These are phyloP conservation scores for Drosophila neotestacea DNA, from an alignment of 2,888 invertebrate species.

Conservation along the genomic window DNA sequence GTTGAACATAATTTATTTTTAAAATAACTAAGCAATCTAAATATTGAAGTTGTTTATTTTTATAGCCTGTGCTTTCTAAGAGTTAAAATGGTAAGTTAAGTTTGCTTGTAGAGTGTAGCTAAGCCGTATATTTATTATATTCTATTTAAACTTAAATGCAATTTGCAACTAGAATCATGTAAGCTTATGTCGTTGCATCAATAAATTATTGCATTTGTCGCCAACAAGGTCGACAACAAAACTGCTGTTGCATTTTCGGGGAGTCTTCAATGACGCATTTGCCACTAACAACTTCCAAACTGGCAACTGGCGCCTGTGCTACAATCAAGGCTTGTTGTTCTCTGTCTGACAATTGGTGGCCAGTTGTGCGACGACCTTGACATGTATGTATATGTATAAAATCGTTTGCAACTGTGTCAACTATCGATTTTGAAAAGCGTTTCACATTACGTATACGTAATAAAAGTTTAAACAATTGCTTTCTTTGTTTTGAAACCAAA, in stretches of 20 bases:
- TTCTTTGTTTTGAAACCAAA: background rate
- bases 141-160: constrained; percentile 50
- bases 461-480: constrained; percentile 21
- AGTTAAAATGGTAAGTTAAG: too few species aligned
- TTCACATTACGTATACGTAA: constrained; percentile 53
- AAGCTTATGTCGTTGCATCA: constrained; percentile 41
- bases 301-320: constrained; percentile 25
- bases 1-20: too few species aligned
- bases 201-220: constrained; percentile 51
- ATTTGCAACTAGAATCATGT: constrained; percentile 47
- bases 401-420: constrained; percentile 46
- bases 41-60: too few species aligned
- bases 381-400: constrained; percentile 16
- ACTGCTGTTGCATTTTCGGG: constrained; percentile 3
- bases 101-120: background rate
- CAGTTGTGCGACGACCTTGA: constrained; percentile 40
- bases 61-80: too few species aligned
- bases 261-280: constrained; percentile 46
- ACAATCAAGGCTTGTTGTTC: constrained; percentile 44
- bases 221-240: constrained; percentile 36
- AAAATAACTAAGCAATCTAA: too few species aligned
- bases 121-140: background rate
- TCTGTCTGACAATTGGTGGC: constrained; percentile 57
- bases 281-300: constrained; percentile 18
- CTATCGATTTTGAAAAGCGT: constrained; percentile 56